Evolutionary conservation across 2,113 vertebrate genomes (phyloP), one percentile per base, ranked within the genome.

Genomic region (Perognathus longimembris): DNA sequence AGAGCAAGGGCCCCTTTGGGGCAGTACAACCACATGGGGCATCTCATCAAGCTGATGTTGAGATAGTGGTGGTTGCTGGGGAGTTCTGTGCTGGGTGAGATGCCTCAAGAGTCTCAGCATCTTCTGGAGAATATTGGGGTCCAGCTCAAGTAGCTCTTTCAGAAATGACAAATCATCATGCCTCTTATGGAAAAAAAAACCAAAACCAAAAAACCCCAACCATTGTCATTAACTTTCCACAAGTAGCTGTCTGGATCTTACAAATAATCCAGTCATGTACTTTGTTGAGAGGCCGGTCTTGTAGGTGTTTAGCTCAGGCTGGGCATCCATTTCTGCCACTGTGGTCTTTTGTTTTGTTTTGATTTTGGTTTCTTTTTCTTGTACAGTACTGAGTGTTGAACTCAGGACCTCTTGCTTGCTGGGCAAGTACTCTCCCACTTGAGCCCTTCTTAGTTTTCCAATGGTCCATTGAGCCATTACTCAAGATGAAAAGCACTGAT

Each of bases 171-270:
- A 45, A 45, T 45, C 45, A 45, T 45, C 45, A 45, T 45, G 12
- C 8, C 45, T 45, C 12, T 45, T 45, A 45, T 45, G 45, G 12
- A 83, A 28, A 69, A 90, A 90, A 94, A 76, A 34, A n/a, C n/a
- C n/a, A n/a, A n/a, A n/a, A n/a, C n/a, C n/a, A n/a, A n/a, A n/a
- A n/a, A n/a, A n/a, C n/a, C n/a, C 54, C n/a, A n/a, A 22, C 18
- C 50, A 40, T 45, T 95, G 90, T 85, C 89, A 92, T 89, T 90
- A 82, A 0, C 93, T 92, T 66, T 38, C 93, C 90, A 74, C 78
- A 94, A 95, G 70, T 45, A 81, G 69, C 74, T 63, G 0, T 88
- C 77, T 82, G 50, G 50, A 76, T 45, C 77, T n/a, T 95, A 77
- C 14, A 80, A 38, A 54, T 77, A 91, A 78, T 86, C 45, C 0